Evolutionary conservation across 1,140 invertebrate species (phyloP).

Genomic region (Drosophila navojoa): DNA sequence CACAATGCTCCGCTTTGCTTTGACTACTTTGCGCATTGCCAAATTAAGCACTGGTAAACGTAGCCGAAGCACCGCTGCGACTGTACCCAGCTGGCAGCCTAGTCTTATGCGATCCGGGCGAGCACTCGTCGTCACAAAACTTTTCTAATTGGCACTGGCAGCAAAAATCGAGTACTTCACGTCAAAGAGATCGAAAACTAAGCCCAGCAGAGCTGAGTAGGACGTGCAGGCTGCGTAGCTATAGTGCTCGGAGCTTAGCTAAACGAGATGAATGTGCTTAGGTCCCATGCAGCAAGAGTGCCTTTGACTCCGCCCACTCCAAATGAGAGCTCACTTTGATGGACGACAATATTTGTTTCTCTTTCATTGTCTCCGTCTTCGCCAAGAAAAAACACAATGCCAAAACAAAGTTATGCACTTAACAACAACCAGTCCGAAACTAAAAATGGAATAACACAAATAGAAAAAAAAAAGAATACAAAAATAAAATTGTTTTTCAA

Average conservation of each 20-base stretch:
- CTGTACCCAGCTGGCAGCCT: slow-evolving; percentile 2
- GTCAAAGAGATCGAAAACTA: slow-evolving; percentile 39
- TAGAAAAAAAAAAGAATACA: too few species aligned
- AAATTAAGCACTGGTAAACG: slow-evolving; percentile 18
- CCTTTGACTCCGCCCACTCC: slow-evolving; percentile 6
- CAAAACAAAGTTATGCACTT: background rate
- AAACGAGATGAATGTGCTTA: slow-evolving; percentile 6
- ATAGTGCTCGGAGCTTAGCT: slow-evolving; percentile 9
- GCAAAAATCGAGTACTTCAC: slow-evolving; percentile 39
- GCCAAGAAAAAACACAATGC: background rate
- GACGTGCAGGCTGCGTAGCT: slow-evolving; percentile 3
- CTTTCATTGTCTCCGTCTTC: slow-evolving; percentile 32
- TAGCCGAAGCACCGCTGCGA: background rate
- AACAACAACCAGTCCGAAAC: background rate
- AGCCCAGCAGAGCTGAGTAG: slow-evolving; percentile 21
- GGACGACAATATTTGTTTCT: slow-evolving; percentile 35
- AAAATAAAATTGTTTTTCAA: too few species aligned
- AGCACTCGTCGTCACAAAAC: slow-evolving; percentile 31
- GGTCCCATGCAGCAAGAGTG: slow-evolving; percentile 3
- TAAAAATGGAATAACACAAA: background rate
- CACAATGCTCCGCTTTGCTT: slow-evolving; percentile 23
- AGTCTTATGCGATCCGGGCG: slow-evolving; percentile 14
- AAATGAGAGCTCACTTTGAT: slow-evolving; percentile 15
- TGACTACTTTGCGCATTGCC: slow-evolving; percentile 25
- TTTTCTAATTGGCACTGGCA: slow-evolving; percentile 50